Evolutionary conservation across 1,140 invertebrate species (phyloP).

Genomic region (Spodoptera frugiperda): DNA sequence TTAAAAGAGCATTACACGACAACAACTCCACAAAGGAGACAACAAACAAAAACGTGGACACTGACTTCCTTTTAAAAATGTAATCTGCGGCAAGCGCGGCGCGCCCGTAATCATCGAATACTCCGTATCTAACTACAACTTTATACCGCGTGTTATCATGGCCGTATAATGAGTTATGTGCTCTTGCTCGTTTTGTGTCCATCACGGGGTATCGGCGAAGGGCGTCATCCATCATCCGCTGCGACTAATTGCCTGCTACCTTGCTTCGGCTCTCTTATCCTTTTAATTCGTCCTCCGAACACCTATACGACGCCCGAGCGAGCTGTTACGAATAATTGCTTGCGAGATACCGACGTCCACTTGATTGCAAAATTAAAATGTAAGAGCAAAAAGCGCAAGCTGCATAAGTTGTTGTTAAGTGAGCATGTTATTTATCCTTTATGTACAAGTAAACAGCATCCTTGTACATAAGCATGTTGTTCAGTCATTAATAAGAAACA

Average conservation of each 20-base stretch:
- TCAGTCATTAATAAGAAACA: not conserved
- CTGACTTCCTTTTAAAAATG: slow-evolving; percentile 59
- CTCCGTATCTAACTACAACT: slow-evolving; percentile 78
- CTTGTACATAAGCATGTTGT: not conserved
- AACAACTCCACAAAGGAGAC: slow-evolving; percentile 27
- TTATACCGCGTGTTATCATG: slow-evolving; percentile 78
- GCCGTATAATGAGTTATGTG: slow-evolving; percentile 81
- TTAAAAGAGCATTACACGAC: slow-evolving; percentile 48
- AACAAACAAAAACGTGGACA: slow-evolving; percentile 45
- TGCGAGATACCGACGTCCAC: slow-evolving; percentile 58
- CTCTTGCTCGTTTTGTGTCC: slow-evolving; percentile 77
- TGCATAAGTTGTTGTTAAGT: slow-evolving; percentile 45
- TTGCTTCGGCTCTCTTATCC: slow-evolving; percentile 78
- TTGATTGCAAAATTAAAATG: slow-evolving; percentile 62
- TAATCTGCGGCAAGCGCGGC: slow-evolving; percentile 60
- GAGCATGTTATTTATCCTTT: slow-evolving; percentile 9
- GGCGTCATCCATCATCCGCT: slow-evolving; percentile 79
- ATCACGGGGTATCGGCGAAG: slow-evolving; percentile 69
- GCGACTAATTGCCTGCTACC: slow-evolving; percentile 83
- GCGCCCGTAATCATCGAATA: slow-evolving; percentile 67
- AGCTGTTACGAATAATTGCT: slow-evolving; percentile 69
- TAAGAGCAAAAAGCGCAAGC: slow-evolving; percentile 52
- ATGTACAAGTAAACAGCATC: not conserved
- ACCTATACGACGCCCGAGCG: slow-evolving; percentile 63
- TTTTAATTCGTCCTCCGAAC: slow-evolving; percentile 77